Evolutionary conservation across 1,140 invertebrate species (phyloP), one percentile per base, ranked within the genome.

Genomic region (Drosophila neocordata): DNA sequence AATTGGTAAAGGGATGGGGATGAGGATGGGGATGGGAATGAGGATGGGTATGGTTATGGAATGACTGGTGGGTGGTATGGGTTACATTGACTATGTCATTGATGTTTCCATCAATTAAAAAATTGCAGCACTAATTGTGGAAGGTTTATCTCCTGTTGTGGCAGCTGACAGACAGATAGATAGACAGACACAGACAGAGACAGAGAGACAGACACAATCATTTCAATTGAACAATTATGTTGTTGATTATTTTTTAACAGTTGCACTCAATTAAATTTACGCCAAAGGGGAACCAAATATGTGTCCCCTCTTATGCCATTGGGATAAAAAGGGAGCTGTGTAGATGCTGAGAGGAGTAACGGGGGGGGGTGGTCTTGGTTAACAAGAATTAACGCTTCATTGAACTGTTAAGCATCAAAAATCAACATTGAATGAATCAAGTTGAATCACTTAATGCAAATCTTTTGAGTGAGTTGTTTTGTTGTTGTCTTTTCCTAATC

Each of bases 181-280:
- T 55, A 31, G 6, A 31, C 59, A 55, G n/a, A 44, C 7, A 13
- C 15, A 18, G 52, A 27, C 38, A 31, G 51, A 55, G n/a, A 44
- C 7, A 13, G n/a, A 20, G 53, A 13, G 34, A 37, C 62, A 70
- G 75, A 72, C 74, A 77, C 77, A 85, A 74, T 77, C 69, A 69
- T 76, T 87, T 82, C 80, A 87, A 87, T 88, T 87, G 82, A 88
- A 69, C 82, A 82, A 88, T 82, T 88, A 88, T 73, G 74, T 61
- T 48, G 41, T 48, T 48, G 41, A 48, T 48, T 48, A 48, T 48
- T 48, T 48, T 48, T 48, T 48, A 48, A 48, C 41, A 79, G 83
- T 79, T 87, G 83, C 70, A 82, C 82, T 87, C 82, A 87, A 87
- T 87, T 87, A 78, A 87, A 67, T 84, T 44, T 41, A 13, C 55